Evolutionary conservation across 2,888 invertebrate genomes (phyloP).

Genomic region (Sphecodes monilicornis): DNA sequence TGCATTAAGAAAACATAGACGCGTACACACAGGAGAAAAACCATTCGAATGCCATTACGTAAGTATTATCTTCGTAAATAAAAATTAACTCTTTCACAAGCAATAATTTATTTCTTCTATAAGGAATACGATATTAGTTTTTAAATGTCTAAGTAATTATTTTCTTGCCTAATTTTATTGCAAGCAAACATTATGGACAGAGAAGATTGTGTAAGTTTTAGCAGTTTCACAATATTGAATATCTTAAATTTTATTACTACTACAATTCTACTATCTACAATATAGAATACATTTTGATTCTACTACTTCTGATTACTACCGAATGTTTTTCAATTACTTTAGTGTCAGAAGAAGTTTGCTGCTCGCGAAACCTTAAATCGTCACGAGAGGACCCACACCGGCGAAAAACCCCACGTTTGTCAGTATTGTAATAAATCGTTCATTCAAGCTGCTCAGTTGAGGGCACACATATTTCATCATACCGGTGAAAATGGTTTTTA

Average conservation of each 20-base stretch:
- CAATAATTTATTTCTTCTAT: slow-evolving; percentile 7
- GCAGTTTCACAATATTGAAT: slow-evolving; percentile 7
- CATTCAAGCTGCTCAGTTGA: slow-evolving; percentile 92
- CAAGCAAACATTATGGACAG: slow-evolving; percentile 79
- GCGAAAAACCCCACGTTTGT: slow-evolving; percentile 86
- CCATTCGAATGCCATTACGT: slow-evolving; percentile 85
- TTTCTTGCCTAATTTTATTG: slow-evolving; percentile 69
- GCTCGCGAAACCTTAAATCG: slow-evolving; percentile 94
- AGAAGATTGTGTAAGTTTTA: slow-evolving; percentile 72
- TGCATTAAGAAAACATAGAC: slow-evolving; percentile 90
- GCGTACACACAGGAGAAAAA: slow-evolving; percentile 86
- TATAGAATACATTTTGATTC: neutral
- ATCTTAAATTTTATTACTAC: neutral
- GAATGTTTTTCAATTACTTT: slow-evolving; percentile 65
- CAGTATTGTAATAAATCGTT: slow-evolving; percentile 91
- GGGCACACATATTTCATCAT: slow-evolving; percentile 92
- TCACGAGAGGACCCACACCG: slow-evolving; percentile 89
- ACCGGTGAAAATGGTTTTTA: slow-evolving; percentile 89
- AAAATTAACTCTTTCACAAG: neutral
- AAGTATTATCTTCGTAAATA: slow-evolving; percentile 65
- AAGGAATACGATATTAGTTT: neutral
- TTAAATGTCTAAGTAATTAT: slow-evolving; percentile 21
- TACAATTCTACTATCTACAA: neutral
- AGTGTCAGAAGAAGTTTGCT: slow-evolving; percentile 92
- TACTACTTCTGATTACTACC: neutral